phyloP scores from a whole-genome alignment of 1,140 invertebrate species.

The Pseudachorutes palmiensis region DNA sequence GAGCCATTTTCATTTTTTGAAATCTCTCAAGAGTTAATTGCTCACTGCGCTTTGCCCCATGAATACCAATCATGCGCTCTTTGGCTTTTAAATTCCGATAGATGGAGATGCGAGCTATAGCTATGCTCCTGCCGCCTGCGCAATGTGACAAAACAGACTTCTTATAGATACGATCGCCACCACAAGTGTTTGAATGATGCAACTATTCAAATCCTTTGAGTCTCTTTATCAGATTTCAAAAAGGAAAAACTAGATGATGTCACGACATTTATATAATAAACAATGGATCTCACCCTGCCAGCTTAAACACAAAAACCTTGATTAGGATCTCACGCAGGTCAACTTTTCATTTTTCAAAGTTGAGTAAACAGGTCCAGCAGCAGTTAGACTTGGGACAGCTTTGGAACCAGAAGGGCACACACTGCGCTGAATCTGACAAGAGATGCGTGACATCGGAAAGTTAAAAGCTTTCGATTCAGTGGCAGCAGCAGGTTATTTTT shows the following conservation, averaged over 20 bases:
- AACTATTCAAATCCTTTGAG: not conserved
- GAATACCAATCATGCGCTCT: too few species aligned
- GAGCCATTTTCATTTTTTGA: too few species aligned
- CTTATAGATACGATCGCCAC: not conserved
- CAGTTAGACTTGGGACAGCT: too few species aligned
- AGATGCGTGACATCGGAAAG: too few species aligned
- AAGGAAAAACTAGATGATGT: not conserved
- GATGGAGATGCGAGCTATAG: too few species aligned
- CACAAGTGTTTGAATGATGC: constrained; percentile 5
- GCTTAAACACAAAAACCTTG: not conserved
- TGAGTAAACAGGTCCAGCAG: constrained; percentile 3
- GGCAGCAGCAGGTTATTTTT: not conserved
- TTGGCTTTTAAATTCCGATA: too few species aligned
- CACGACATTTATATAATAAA: not conserved
- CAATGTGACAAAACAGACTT: not conserved
- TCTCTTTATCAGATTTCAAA: not conserved
- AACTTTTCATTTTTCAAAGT: not conserved
- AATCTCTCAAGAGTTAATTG: too few species aligned
- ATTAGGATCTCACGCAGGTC: constrained; percentile 9
- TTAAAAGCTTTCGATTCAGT: too few species aligned
- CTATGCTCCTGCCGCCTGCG: too few species aligned
- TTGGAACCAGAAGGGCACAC: not conserved
- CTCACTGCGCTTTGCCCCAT: too few species aligned
- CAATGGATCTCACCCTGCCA: not conserved
- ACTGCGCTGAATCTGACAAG: not conserved